phyloP scores from a whole-genome alignment of 2,113 vertebrate species.

The Monopterus albus region DNA sequence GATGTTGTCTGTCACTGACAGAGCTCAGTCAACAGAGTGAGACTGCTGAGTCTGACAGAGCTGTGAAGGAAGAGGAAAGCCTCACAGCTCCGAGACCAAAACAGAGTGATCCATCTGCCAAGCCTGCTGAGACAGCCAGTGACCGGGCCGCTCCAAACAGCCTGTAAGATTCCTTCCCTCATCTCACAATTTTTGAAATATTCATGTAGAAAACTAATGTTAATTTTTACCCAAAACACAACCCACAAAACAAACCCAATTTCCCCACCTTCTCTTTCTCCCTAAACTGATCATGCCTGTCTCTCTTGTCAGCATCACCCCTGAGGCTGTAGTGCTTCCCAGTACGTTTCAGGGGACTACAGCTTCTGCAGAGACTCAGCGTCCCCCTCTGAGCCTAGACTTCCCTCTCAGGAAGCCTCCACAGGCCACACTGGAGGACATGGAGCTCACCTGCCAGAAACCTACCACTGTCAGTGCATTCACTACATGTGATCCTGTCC shows the following conservation, averaged over 20 bases:
- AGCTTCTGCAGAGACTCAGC: slow-evolving; percentile 38
- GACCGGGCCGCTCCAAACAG: not conserved
- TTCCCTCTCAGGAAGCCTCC: slow-evolving; percentile 69
- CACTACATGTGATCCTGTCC: not conserved
- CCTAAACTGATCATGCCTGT: not conserved
- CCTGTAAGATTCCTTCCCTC: slow-evolving; percentile 49
- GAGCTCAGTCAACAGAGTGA: slow-evolving; percentile 41
- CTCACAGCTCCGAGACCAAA: slow-evolving; percentile 8
- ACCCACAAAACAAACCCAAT: no score
- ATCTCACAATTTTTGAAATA: not conserved
- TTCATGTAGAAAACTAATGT: slow-evolving; percentile 4
- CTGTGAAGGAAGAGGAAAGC: slow-evolving; percentile 9
- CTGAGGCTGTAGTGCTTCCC: slow-evolving; percentile 53
- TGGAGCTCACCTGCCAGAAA: slow-evolving; percentile 72
- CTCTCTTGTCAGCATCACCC: slow-evolving; percentile 22
- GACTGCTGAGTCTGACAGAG: slow-evolving; percentile 1
- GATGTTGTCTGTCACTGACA: slow-evolving; percentile 35
- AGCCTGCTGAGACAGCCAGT: slow-evolving; percentile 18
- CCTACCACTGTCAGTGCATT: slow-evolving; percentile 62
- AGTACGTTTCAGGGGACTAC: slow-evolving; percentile 72
- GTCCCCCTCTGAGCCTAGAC: slow-evolving; percentile 72
- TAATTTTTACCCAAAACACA: not conserved
- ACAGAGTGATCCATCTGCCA: slow-evolving; percentile 33
- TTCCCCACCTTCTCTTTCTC: not conserved
- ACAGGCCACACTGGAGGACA: slow-evolving; percentile 75